These are phyloP conservation scores for Marisa cornuarietis DNA, from an alignment of 1,140 invertebrate species.

Conservation along the genomic window DNA sequence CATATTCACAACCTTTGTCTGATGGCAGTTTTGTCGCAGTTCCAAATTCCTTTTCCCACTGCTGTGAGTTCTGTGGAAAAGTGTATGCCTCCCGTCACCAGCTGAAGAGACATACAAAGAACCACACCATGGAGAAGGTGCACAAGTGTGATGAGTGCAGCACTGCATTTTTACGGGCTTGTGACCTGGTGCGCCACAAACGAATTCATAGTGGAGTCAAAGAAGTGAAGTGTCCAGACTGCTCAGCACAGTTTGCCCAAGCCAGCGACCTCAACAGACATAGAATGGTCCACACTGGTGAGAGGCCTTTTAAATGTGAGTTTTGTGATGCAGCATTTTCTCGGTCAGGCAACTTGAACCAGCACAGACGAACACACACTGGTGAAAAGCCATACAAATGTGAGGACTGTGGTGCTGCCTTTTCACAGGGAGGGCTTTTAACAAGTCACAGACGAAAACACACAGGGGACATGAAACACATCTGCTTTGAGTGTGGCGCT, in stretches of 20 bases:
- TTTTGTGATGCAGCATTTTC: slow-evolving; percentile 96
- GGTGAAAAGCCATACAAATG: slow-evolving; percentile 88
- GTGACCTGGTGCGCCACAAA: no score
- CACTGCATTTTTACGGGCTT: no score
- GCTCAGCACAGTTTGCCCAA: slow-evolving; percentile 69
- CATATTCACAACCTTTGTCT: no score
- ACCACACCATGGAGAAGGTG: no score
- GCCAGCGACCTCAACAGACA: slow-evolving; percentile 77
- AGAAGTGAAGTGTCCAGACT: slow-evolving; percentile 67
- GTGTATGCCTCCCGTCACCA: no score
- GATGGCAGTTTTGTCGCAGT: no score
- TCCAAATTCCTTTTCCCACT: no score
- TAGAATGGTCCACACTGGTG: slow-evolving; percentile 89
- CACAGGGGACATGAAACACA: slow-evolving; percentile 90
- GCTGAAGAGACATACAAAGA: no score
- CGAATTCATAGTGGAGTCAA: no score
- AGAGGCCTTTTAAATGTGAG: slow-evolving; percentile 96
- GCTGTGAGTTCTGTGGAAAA: no score
- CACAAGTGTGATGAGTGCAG: no score
- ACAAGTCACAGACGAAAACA: slow-evolving; percentile 96
- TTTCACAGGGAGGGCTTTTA: slow-evolving; percentile 64
- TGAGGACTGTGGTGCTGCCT: slow-evolving; percentile 30
- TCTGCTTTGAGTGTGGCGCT: slow-evolving; percentile 76
- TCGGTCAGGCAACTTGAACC: slow-evolving; percentile 95
- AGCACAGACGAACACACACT: slow-evolving; percentile 92